Percentiles rank a stretch among this genome's conserved stretches.
Evolutionary conservation across 2,797 vertebrate species (phyloP).

Genomic region (Scyliorhinus canicula): DNA sequence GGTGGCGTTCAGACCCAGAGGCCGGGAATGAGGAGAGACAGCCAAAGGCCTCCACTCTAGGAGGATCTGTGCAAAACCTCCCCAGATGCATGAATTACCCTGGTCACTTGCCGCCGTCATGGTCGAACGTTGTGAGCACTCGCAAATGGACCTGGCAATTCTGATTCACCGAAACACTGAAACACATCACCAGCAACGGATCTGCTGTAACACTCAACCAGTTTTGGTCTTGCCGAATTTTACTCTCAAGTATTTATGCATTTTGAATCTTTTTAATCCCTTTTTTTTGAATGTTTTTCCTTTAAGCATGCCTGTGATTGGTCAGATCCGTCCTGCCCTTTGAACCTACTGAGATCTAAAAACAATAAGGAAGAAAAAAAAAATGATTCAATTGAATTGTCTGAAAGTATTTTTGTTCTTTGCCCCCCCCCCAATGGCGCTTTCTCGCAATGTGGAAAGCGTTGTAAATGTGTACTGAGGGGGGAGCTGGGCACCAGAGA

Average conservation of each 20-base stretch:
- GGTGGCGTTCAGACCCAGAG: too few relatives aligned
- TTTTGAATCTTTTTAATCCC: conserved; percentile 30
- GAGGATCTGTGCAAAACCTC: not conserved
- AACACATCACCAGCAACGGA: not conserved
- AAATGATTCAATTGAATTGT: conserved; percentile 14
- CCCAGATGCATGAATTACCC: not conserved
- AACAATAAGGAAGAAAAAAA: not conserved
- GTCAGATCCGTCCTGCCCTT: conserved; percentile 6
- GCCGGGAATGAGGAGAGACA: not conserved
- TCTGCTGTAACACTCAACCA: conserved; percentile 28
- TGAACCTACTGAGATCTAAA: conserved; percentile 21
- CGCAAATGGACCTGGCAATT: not conserved
- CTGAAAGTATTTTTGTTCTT: conserved; percentile 27
- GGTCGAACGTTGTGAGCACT: not conserved
- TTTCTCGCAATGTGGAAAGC: not conserved
- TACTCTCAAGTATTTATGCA: conserved; percentile 35
- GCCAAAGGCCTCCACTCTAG: not conserved
- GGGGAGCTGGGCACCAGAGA: not conserved
- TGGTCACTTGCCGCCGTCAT: not conserved
- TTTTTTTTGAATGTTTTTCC: conserved; percentile 32
- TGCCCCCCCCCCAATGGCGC: not conserved
- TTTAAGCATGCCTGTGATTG: conserved; percentile 29
- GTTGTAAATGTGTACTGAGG: not conserved
- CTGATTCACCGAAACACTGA: not conserved
- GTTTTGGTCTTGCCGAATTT: conserved; percentile 30